A percentile compares a stretch with the other conserved stretches of the same genome.
These are phyloP conservation scores for Pyxicephalus adspersus DNA, from an alignment of 2,113 vertebrate species.

Conservation along the genomic window DNA sequence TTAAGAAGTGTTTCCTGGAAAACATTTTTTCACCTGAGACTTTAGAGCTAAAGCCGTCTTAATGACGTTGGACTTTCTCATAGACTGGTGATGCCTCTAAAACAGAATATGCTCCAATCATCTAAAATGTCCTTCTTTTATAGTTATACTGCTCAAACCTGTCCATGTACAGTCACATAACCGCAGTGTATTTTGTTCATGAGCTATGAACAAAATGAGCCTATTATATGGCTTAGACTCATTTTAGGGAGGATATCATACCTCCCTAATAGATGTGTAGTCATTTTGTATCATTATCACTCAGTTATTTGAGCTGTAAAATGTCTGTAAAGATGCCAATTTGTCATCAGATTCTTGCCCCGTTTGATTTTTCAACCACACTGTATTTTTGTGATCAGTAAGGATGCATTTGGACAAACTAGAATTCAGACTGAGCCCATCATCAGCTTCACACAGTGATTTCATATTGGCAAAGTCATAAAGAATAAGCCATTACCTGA, in stretches of 20 bases:
- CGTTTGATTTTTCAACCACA: not conserved
- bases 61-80: constrained; percentile 8
- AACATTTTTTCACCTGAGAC: constrained; percentile 18
- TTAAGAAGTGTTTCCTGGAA: constrained; percentile 9
- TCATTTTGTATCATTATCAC: not conserved
- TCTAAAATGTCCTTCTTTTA: not conserved
- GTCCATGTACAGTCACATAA: constrained; percentile 17
- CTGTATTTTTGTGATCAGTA: not conserved
- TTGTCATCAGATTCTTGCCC: constrained; percentile 8
- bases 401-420: not conserved
- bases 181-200: not conserved
- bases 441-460: not conserved
- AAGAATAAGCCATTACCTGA: not conserved
- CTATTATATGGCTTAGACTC: constrained; percentile 2
- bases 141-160: constrained; percentile 2
- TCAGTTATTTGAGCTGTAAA: not conserved
- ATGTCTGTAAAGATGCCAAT: not conserved
- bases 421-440: too few species aligned
- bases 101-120: constrained; percentile 5
- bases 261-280: not conserved
- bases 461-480: not conserved
- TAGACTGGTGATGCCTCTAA: not conserved
- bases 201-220: constrained; percentile 3
- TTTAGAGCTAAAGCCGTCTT: constrained; percentile 26
- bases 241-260: not conserved